Evolutionary conservation across 2,888 invertebrate species (phyloP).

Genomic region (Polyommatus icarus): DNA sequence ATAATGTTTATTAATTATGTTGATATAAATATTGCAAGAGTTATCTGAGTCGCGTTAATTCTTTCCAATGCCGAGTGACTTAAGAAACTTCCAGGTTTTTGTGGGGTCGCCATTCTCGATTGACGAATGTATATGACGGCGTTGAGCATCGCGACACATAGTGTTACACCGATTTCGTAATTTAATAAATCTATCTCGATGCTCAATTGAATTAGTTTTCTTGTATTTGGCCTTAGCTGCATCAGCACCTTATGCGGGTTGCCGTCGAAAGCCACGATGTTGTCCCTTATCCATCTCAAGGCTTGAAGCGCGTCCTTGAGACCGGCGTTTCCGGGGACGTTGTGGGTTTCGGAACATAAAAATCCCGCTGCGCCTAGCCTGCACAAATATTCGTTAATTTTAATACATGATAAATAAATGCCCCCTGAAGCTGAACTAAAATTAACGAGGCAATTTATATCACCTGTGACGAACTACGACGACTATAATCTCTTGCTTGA

Average conservation of each 20-base stretch:
- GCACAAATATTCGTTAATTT: conserved; percentile 28
- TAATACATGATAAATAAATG: not conserved
- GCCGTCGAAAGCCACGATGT: conserved; percentile 70
- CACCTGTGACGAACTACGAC: conserved; percentile 67
- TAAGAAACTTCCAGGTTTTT: too few relatives aligned
- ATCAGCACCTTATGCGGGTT: conserved; percentile 59
- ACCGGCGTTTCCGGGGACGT: conserved; percentile 67
- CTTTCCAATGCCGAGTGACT: too few relatives aligned
- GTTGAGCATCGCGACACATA: too few relatives aligned
- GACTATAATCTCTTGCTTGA: conserved; percentile 58
- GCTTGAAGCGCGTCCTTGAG: conserved; percentile 65
- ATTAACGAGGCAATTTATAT: not conserved
- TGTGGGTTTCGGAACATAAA: conserved; percentile 58
- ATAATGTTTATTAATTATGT: too few relatives aligned
- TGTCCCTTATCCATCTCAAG: conserved; percentile 68
- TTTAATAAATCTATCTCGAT: too few relatives aligned
- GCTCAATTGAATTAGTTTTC: too few relatives aligned
- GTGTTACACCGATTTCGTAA: too few relatives aligned
- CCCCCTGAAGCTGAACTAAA: not conserved
- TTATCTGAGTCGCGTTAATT: too few relatives aligned
- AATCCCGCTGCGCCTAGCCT: conserved; percentile 67
- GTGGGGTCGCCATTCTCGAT: too few relatives aligned
- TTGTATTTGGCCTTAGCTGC: too few relatives aligned
- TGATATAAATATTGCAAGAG: too few relatives aligned
- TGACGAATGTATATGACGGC: too few relatives aligned